These are phyloP conservation scores for Gerris lacustris DNA, from an alignment of 2,888 invertebrate genomes.

Conservation along the genomic window DNA sequence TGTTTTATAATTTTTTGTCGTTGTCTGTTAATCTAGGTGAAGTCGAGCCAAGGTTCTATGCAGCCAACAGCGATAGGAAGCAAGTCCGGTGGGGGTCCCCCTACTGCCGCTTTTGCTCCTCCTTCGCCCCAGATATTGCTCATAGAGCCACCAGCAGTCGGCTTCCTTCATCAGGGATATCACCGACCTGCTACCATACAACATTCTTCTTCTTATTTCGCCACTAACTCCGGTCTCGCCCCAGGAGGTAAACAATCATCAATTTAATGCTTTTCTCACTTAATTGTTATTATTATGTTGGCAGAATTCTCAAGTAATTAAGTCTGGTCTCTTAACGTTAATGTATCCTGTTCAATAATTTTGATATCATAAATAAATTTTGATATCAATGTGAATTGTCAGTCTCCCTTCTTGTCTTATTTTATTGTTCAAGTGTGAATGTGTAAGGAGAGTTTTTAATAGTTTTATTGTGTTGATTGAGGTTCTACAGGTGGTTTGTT, in stretches of 20 bases:
- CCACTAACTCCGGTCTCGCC: background rate
- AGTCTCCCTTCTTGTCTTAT: too few species aligned
- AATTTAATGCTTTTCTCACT: too few species aligned
- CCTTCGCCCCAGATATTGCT: background rate
- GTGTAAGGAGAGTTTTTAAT: background rate
- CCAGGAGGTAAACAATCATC: too few species aligned
- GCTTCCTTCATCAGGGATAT: background rate
- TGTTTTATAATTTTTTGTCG: background rate
- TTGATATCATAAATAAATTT: too few species aligned
- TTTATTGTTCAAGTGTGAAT: too few species aligned
- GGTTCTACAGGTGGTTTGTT: constrained; percentile 6
- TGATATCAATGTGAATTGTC: too few species aligned
- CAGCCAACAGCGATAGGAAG: constrained; percentile 4
- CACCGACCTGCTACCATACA: background rate
- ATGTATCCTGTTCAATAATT: too few species aligned
- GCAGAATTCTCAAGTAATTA: too few species aligned
- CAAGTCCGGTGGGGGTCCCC: background rate
- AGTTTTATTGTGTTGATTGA: background rate
- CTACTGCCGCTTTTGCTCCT: background rate
- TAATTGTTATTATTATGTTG: too few species aligned
- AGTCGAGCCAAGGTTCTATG: background rate
- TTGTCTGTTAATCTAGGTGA: background rate
- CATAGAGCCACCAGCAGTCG: background rate
- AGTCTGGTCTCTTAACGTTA: too few species aligned
- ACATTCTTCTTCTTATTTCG: constrained; percentile 1